A percentile compares a stretch with the other conserved stretches of the same genome.
These are phyloP conservation scores for Lepisosteus oculatus DNA, from an alignment of 2,113 vertebrate genomes.

Conservation along the genomic window DNA sequence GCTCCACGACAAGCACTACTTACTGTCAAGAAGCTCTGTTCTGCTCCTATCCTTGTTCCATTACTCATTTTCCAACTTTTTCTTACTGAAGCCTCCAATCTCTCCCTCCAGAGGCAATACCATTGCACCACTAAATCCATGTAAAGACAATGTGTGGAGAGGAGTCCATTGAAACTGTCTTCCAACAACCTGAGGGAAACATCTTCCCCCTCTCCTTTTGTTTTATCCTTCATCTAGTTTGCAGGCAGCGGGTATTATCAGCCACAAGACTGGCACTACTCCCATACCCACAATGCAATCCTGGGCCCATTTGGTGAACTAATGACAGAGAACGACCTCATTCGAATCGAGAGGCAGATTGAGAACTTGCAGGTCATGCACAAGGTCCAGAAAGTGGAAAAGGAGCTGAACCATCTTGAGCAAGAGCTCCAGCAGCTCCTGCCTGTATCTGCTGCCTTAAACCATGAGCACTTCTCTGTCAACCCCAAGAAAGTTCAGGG, in stretches of 20 bases:
- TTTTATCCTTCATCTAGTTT: constrained; percentile 78
- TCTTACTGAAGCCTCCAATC: constrained; percentile 27
- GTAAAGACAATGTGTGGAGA: constrained; percentile 68
- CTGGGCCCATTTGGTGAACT: constrained; percentile 84
- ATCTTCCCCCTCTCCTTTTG: constrained; percentile 51
- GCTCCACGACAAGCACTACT: not conserved
- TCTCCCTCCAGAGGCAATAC: constrained; percentile 43
- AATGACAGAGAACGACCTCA: constrained; percentile 85
- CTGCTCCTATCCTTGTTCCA: not conserved
- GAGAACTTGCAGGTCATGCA: constrained; percentile 93
- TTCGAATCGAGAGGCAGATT: constrained; percentile 87
- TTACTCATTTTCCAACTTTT: not conserved
- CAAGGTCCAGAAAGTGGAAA: constrained; percentile 79
- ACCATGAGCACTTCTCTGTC: constrained; percentile 70
- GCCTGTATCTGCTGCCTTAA: constrained; percentile 66
- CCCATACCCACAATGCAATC: constrained; percentile 70
- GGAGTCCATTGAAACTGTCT: constrained; percentile 42
- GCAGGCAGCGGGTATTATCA: constrained; percentile 73
- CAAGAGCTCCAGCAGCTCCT: constrained; percentile 76
- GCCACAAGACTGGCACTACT: constrained; percentile 79
- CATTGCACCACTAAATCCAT: constrained; percentile 90
- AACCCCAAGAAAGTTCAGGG: constrained; percentile 81
- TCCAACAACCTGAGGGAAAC: constrained; percentile 67
- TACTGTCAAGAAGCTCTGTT: not conserved
- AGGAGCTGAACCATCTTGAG: constrained; percentile 72